A percentile compares a stretch with the other conserved stretches of the same genome.
Evolutionary conservation across 2,113 vertebrate species (phyloP).

Genomic region (Beaufortia kweichowensis): DNA sequence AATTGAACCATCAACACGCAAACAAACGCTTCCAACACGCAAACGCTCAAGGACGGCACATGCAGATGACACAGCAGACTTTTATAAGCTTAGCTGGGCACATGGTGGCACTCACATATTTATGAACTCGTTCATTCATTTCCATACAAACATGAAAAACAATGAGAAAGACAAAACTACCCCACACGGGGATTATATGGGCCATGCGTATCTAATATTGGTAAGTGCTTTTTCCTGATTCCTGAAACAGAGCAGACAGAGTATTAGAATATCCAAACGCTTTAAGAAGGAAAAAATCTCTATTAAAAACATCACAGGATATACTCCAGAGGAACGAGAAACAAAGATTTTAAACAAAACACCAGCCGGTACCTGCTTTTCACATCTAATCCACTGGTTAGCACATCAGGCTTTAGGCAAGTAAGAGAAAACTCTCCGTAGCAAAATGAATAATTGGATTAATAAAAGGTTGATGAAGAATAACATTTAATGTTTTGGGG

Average conservation of each 20-base stretch:
- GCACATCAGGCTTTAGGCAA: conserved; percentile 3
- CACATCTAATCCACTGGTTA: conserved; percentile 7
- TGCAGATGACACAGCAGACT: background rate
- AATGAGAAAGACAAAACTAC: background rate
- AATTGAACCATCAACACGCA: conserved; percentile 17
- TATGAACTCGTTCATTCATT: background rate
- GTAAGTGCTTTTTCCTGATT: conserved; percentile 9
- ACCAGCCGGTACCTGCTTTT: conserved; percentile 13
- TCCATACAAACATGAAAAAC: background rate
- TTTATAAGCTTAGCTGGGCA: conserved; percentile 14
- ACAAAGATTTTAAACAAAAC: background rate
- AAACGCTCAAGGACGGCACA: conserved; percentile 7
- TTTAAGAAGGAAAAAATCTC: conserved; percentile 20
- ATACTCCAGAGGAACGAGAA: background rate
- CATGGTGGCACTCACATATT: background rate
- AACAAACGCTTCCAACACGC: conserved; percentile 29
- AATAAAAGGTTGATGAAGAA: background rate
- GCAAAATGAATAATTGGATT: background rate
- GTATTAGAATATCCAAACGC: conserved; percentile 30
- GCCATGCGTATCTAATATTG: conserved; percentile 9
- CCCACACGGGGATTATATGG: conserved; percentile 9
- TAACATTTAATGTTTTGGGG: background rate
- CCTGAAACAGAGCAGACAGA: conserved; percentile 33
- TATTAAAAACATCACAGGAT: background rate
- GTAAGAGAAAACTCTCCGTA: background rate